These are phyloP conservation scores for Lucilia sericata DNA, from an alignment of 1,140 invertebrate genomes.

Conservation along the genomic window DNA sequence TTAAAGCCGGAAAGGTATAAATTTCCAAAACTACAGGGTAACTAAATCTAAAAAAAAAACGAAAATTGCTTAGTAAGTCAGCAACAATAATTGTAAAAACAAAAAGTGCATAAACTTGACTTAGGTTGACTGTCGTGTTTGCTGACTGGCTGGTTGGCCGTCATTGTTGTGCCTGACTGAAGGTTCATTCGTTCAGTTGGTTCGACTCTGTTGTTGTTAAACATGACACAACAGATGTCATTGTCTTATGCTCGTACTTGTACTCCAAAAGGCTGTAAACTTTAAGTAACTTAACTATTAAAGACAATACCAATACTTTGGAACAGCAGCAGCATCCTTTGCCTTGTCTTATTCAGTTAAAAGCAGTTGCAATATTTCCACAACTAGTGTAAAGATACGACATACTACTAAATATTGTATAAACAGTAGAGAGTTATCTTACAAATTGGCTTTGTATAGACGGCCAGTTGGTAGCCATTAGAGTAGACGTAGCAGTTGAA, in stretches of 20 bases:
- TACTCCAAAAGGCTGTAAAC: not conserved
- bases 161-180: not conserved
- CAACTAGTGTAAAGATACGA: not conserved
- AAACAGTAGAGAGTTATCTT: not conserved
- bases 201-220: not conserved
- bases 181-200: too few relatives aligned
- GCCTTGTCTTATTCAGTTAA: not conserved
- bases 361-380: not conserved
- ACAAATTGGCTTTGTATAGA: not conserved
- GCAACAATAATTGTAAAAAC: not conserved
- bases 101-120: slow-evolving; percentile 23
- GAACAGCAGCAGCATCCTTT: slow-evolving; percentile 9
- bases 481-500: not conserved
- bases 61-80: not conserved
- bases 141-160: too few relatives aligned
- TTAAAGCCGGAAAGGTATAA: too few relatives aligned
- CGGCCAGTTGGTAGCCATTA: not conserved
- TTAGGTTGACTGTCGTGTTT: not conserved
- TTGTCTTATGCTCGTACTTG: not conserved
- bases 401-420: too few relatives aligned
- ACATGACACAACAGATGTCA: slow-evolving; percentile 23
- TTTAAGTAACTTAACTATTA: not conserved
- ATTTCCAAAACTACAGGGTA: not conserved
- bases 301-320: slow-evolving; percentile 8
- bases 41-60: not conserved